These are phyloP conservation scores for Prietella phreatophila DNA, from an alignment of 2,113 vertebrate genomes.

Conservation along the genomic window DNA sequence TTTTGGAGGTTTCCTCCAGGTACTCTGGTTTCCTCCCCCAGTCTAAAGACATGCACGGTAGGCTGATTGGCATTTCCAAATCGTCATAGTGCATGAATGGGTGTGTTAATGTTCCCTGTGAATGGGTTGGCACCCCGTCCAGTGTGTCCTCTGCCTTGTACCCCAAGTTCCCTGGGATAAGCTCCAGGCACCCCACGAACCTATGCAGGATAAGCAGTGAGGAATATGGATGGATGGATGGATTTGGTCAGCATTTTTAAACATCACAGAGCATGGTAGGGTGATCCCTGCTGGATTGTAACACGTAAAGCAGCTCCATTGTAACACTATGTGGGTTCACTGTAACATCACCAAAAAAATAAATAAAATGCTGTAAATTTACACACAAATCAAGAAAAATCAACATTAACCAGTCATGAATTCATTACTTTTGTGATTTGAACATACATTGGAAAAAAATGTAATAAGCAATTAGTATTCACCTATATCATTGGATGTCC, in stretches of 20 bases:
- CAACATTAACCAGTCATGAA: background rate
- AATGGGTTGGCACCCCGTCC: no score
- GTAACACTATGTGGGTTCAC: background rate
- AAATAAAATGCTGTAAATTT: background rate
- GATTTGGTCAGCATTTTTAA: background rate
- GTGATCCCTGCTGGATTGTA: background rate
- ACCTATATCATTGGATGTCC: background rate
- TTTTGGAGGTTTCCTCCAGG: no score
- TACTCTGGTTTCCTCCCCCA: no score
- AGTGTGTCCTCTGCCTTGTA: no score
- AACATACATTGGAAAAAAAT: background rate
- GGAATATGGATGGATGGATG: background rate
- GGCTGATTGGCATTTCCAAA: no score
- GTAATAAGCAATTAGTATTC: background rate
- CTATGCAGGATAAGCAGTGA: no score
- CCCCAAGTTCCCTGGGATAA: no score
- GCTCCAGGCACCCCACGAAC: no score
- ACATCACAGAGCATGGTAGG: background rate
- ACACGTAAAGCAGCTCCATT: background rate
- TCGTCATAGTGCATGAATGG: no score
- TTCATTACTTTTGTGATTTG: background rate
- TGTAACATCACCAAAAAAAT: background rate
- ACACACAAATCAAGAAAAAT: background rate
- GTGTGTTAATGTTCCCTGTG: no score
- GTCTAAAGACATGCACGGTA: no score